Percentiles rank a stretch among this genome's conserved stretches.
These are phyloP conservation scores for Peucedramus taeniatus DNA, from an alignment of 2,113 vertebrate species.

Conservation along the genomic window DNA sequence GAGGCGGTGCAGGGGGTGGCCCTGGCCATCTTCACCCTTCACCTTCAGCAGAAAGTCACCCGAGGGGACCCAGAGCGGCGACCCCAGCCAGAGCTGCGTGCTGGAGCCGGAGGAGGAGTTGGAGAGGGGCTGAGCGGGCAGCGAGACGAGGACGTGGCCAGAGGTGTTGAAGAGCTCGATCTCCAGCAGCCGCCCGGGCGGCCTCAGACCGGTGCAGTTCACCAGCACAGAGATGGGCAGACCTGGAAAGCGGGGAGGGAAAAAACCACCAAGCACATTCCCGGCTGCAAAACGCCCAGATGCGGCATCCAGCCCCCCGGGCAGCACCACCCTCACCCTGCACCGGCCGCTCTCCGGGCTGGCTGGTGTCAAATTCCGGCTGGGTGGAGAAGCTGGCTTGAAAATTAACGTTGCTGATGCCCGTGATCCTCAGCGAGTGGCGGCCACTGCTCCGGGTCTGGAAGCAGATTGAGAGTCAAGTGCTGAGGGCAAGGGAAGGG, in stretches of 20 bases:
- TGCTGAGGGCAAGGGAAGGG: background rate
- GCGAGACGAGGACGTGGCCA: constrained; percentile 75
- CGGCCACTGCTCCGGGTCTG: constrained; percentile 86
- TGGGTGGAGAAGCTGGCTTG: constrained; percentile 82
- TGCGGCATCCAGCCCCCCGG: accelerated
- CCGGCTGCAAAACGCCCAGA: background rate
- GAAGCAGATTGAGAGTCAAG: accelerated
- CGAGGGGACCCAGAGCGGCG: constrained; percentile 75
- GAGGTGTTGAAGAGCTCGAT: constrained; percentile 82
- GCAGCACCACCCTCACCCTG: constrained; percentile 74
- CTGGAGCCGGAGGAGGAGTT: constrained; percentile 63
- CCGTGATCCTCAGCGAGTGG: constrained; percentile 87
- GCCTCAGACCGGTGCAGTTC: constrained; percentile 82
- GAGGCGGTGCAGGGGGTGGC: constrained; percentile 86
- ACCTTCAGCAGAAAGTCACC: constrained; percentile 89
- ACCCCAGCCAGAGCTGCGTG: constrained; percentile 80
- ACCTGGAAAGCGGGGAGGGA: constrained; percentile 63
- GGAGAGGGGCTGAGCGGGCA: constrained; percentile 68
- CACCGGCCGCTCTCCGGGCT: constrained; percentile 80
- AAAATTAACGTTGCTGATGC: constrained; percentile 86
- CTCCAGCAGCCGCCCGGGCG: constrained; percentile 76
- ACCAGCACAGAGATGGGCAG: constrained; percentile 84
- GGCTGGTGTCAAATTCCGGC: constrained; percentile 73
- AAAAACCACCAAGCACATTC: background rate
- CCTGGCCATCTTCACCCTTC: constrained; percentile 81